Evolutionary conservation across 2,113 vertebrate species (phyloP), one percentile per base, ranked within the genome.

Genomic region (Apistogramma diplotaenia): DNA sequence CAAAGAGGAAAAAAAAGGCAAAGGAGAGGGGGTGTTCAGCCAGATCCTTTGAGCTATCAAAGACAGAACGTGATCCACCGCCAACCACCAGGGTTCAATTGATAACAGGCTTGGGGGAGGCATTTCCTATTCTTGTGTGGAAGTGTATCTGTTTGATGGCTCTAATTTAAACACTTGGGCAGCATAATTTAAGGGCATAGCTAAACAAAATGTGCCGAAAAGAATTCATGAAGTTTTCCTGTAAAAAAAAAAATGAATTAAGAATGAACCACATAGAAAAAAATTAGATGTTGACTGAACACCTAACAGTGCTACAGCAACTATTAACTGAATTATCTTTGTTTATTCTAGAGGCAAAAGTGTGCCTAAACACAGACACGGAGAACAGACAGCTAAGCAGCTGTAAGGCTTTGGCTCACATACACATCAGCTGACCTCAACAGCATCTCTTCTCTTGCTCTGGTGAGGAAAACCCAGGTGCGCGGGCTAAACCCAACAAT

Each of bases 31-130:
- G 54, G 75, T 31, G 83, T 84, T 65, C 60, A 43, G 85, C 87
- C 88, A 89, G 90, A 83, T 81, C 85, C 80, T 88, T 60, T 5
- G 33, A 76, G 79, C 76, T 84, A 91, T 90, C 87, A 89, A 90
- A 93, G 90, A 76, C 75, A 18, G 70, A 86, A 85, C 78, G 83
- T 81, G 90, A 90, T 85, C 90, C 85, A 35, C 60, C 4, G 70
- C 85, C 83, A 87, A 87, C 86, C 87, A 85, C 86, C 76, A 25
- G 78, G 82, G 61, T 82, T 87, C 67, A 33, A 89, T 78, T 86
- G 88, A 93, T 88, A 91, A 87, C 86, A 88, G 90, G 84, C 74
- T 82, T 67, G 29, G 76, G 57, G 43, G 58, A 85, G 76, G 53
- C 80, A 81, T 61, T 91, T 93, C 90, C 90, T 87, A 25, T 53